These are phyloP conservation scores for Homarus gammarus DNA, from an alignment of 2,888 invertebrate genomes.

Conservation along the genomic window DNA sequence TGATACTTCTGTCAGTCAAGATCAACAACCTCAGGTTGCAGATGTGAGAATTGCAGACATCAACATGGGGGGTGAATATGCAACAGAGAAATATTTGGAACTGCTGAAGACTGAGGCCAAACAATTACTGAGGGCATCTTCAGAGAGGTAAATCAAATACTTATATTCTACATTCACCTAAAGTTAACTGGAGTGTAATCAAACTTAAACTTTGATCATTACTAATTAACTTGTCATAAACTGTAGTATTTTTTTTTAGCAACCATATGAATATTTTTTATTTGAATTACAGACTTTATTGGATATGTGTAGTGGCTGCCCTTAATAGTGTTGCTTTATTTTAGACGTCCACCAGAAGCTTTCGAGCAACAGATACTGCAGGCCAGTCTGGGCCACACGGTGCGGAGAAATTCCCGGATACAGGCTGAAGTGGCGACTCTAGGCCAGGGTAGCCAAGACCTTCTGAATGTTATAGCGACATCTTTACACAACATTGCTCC, in stretches of 20 bases:
- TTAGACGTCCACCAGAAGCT: constrained; percentile 81
- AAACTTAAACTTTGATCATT: no score
- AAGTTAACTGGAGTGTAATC: no score
- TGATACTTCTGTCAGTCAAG: background rate
- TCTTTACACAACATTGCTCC: constrained; percentile 84
- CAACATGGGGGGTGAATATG: background rate
- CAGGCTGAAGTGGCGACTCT: constrained; percentile 78
- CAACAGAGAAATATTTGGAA: constrained; percentile 15
- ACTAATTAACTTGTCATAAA: no score
- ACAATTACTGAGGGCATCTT: constrained; percentile 42
- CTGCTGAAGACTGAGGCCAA: constrained; percentile 47
- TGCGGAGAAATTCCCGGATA: constrained; percentile 79
- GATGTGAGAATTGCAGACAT: background rate
- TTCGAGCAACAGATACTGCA: constrained; percentile 82
- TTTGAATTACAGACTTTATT: no score
- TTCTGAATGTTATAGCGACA: constrained; percentile 82
- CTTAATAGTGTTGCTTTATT: constrained; percentile 66
- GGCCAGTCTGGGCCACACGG: constrained; percentile 80
- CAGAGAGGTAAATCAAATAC: constrained; percentile 26
- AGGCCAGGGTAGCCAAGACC: constrained; percentile 77
- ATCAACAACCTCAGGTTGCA: background rate
- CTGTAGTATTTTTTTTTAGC: no score
- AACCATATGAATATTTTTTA: no score
- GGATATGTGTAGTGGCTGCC: no score
- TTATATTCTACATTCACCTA: background rate